Conservation (phyloP, 2,797 vertebrate species). For the Babyrousa celebensis region DNA sequence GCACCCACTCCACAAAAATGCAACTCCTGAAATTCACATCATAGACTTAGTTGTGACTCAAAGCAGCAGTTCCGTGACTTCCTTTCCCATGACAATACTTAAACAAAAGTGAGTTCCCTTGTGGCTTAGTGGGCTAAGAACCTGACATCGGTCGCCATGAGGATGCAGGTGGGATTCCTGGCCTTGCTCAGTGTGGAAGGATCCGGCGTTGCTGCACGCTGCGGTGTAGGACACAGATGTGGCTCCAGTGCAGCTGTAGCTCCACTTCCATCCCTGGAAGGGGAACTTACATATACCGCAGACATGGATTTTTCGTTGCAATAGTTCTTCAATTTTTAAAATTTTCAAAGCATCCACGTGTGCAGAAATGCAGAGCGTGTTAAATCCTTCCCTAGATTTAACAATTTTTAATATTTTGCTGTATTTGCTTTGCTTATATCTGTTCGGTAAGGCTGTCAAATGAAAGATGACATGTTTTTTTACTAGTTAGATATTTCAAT, state of each 20-base stretch:
- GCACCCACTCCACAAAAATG: no score
- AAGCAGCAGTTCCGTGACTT: neutral
- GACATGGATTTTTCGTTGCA: neutral
- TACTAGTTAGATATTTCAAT: neutral
- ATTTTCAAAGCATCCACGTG: neutral
- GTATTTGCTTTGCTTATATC: neutral
- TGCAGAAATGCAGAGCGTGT: neutral
- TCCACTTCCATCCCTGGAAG: no score
- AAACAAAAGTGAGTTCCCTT: neutral
- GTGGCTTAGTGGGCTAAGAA: no score
- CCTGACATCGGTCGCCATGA: no score
- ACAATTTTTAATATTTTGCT: neutral
- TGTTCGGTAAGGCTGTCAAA: neutral
- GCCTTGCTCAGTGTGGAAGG: no score
- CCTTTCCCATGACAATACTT: neutral
- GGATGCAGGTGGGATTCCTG: no score
- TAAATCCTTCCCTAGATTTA: neutral
- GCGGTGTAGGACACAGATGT: no score
- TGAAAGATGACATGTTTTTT: neutral
- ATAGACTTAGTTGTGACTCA: neutral
- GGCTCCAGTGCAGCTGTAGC: no score
- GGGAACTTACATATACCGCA: no score
- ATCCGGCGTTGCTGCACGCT: no score
- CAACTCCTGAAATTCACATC: no score
- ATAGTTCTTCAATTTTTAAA: neutral